phyloP scores from a whole-genome alignment of 2,113 vertebrate species.

The Oncorhynchus masou region DNA sequence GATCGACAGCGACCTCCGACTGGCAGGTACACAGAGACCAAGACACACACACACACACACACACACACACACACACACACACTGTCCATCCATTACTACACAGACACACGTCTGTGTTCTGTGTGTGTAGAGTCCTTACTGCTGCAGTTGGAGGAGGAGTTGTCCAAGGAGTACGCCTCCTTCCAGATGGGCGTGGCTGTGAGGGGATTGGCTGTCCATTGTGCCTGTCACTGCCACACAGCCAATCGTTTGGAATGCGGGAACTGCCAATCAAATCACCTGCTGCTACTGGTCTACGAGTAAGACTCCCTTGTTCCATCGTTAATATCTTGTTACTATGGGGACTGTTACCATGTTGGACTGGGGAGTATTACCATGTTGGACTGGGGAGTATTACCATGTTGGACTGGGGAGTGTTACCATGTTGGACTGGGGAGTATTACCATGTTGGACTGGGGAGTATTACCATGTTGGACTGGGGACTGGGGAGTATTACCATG shows the following conservation, averaged over 20 bases:
- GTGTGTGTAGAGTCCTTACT: slow-evolving; percentile 58
- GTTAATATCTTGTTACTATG: too few relatives aligned
- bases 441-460: too few relatives aligned
- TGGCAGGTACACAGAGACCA: slow-evolving; percentile 68
- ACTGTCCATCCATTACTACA: too few relatives aligned
- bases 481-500: too few relatives aligned
- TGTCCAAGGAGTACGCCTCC: slow-evolving; percentile 53
- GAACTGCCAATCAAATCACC: slow-evolving; percentile 21
- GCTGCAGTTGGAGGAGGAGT: slow-evolving; percentile 57
- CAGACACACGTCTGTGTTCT: not conserved
- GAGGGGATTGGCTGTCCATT: not conserved
- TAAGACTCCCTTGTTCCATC: slow-evolving; percentile 17
- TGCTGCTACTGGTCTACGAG: slow-evolving; percentile 40
- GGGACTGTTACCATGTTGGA: too few relatives aligned
- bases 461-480: too few relatives aligned
- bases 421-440: too few relatives aligned
- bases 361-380: too few relatives aligned
- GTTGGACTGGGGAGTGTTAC: too few relatives aligned
- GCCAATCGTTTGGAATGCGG: slow-evolving; percentile 40
- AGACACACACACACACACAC: not conserved
- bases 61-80: not conserved
- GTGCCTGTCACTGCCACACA: slow-evolving; percentile 36
- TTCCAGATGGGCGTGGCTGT: slow-evolving; percentile 22
- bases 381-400: too few relatives aligned
- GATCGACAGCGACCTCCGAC: slow-evolving; percentile 73